phyloP scores from a whole-genome alignment of 1,140 invertebrate genomes.

The Drosophila baimaii region DNA sequence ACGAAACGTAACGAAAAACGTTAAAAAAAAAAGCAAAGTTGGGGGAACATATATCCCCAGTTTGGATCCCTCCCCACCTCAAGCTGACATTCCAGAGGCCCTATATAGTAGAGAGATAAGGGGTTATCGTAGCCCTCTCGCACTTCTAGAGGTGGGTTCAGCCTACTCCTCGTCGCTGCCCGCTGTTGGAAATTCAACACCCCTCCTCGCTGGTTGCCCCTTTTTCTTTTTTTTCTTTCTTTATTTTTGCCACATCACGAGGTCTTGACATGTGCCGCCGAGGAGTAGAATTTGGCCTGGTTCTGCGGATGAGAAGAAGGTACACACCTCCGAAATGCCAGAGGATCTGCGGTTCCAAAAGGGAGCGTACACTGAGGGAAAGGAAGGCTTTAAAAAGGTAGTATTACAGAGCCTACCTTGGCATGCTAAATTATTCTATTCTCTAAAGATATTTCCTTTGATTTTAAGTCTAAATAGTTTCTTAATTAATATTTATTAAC shows the following conservation, averaged over 20 bases:
- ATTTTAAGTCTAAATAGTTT: neutral
- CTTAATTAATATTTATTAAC: neutral
- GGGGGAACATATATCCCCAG: conserved; percentile 53
- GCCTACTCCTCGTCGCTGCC: conserved; percentile 48
- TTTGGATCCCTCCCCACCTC: neutral
- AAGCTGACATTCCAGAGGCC: conserved; percentile 54
- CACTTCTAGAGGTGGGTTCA: conserved; percentile 20
- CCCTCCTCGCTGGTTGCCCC: neutral
- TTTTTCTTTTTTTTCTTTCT: neutral
- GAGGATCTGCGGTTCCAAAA: neutral
- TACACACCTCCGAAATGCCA: neutral
- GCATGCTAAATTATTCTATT: neutral
- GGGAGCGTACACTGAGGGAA: conserved; percentile 5
- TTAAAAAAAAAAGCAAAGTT: conserved; percentile 18
- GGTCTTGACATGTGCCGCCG: conserved; percentile 41
- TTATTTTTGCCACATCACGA: conserved; percentile 19
- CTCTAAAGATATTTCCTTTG: neutral
- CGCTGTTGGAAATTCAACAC: conserved; percentile 41
- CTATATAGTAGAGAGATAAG: conserved; percentile 55
- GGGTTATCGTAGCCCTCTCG: conserved; percentile 54
- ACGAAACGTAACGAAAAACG: conserved; percentile 44
- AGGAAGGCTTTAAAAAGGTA: neutral
- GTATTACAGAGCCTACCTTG: neutral
- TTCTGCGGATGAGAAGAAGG: conserved; percentile 3
- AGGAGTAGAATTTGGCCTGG: conserved; percentile 11